Conservation (phyloP, 1,140 invertebrate genomes). For the Leptopilina boulardi region DNA sequence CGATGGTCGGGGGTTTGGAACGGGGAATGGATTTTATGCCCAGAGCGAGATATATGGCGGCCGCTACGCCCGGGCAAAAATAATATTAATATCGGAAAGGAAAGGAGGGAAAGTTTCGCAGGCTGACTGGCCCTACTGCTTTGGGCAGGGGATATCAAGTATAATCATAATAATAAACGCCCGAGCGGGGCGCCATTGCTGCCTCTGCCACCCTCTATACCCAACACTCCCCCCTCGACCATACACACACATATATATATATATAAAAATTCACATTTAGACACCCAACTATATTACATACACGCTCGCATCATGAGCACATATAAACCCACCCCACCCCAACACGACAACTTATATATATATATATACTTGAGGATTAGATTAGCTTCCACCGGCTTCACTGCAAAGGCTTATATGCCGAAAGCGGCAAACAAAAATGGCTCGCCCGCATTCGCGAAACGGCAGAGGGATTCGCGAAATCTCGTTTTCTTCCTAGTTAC, state of each 20-base stretch:
- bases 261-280: neutral
- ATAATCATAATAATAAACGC: slow-evolving; percentile 76
- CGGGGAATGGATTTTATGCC: slow-evolving; percentile 76
- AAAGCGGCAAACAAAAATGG: slow-evolving; percentile 71
- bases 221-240: slow-evolving; percentile 44
- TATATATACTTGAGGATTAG: slow-evolving; percentile 68
- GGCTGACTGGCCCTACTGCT: slow-evolving; percentile 72
- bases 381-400: slow-evolving; percentile 69
- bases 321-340: neutral
- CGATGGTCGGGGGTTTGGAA: slow-evolving; percentile 66
- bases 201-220: slow-evolving; percentile 60
- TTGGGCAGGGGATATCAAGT: slow-evolving; percentile 75
- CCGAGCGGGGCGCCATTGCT: slow-evolving; percentile 72
- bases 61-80: slow-evolving; percentile 76
- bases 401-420: slow-evolving; percentile 67
- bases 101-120: slow-evolving; percentile 75
- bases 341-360: slow-evolving; percentile 57
- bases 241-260: slow-evolving; percentile 35
- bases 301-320: neutral
- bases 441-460: slow-evolving; percentile 59
- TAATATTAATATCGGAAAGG: slow-evolving; percentile 77
- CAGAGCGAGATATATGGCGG: slow-evolving; percentile 76
- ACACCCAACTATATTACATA: neutral
- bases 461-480: slow-evolving; percentile 59
- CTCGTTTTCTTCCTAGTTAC: slow-evolving; percentile 58